Evolutionary conservation across 2,888 invertebrate species (phyloP).

Genomic region (Poecilus cupreus): DNA sequence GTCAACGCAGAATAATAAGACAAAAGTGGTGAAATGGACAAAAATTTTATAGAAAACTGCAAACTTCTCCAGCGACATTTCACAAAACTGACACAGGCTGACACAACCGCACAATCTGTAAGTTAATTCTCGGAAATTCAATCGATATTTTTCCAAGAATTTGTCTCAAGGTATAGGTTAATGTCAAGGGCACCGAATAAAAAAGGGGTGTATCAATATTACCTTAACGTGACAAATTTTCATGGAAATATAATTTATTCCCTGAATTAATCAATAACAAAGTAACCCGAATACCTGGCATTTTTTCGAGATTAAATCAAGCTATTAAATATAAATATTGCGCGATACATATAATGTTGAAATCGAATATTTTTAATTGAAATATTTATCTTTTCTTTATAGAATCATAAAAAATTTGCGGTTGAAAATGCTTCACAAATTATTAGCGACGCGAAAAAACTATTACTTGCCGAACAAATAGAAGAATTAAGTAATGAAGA

Average conservation of each 20-base stretch:
- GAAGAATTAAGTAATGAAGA: conserved; percentile 24
- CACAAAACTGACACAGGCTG: conserved; percentile 44
- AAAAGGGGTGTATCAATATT: conserved; percentile 54
- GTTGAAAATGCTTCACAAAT: not conserved
- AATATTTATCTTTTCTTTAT: not conserved
- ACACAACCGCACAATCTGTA: conserved; percentile 54
- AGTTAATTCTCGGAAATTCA: conserved; percentile 50
- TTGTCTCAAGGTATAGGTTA: conserved; percentile 53
- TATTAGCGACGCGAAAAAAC: conserved; percentile 43
- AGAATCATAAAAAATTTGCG: not conserved
- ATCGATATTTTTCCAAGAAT: conserved; percentile 60
- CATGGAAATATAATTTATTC: conserved; percentile 37
- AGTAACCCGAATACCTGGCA: not conserved
- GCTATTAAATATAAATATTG: not conserved
- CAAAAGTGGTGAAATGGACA: conserved; percentile 45
- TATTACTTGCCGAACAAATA: conserved; percentile 32
- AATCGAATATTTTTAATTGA: too few species aligned
- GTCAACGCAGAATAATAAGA: conserved; percentile 13
- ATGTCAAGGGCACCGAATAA: conserved; percentile 54
- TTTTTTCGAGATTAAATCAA: conserved; percentile 16
- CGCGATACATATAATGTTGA: too few species aligned
- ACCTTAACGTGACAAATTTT: conserved; percentile 37
- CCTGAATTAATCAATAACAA: not conserved
- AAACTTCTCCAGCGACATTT: conserved; percentile 49
- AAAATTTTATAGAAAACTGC: conserved; percentile 46